Evolutionary conservation across 2,888 invertebrate genomes (phyloP).

Genomic region (Drosophila peninsularis): DNA sequence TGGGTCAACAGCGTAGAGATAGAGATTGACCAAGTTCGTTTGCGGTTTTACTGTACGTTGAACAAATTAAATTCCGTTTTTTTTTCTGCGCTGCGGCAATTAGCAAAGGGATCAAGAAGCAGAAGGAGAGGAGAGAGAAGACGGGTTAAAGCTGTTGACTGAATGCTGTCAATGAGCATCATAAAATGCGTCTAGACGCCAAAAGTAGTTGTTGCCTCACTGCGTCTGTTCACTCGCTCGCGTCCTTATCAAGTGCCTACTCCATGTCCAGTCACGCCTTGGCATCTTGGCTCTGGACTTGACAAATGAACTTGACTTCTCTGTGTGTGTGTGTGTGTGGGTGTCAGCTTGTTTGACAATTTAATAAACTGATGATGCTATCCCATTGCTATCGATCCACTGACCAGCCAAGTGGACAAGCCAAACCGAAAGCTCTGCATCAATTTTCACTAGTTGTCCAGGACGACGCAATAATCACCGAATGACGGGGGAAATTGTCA

Average conservation of each 20-base stretch:
- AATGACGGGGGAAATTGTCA: constrained; percentile 36
- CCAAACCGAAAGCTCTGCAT: constrained; percentile 42
- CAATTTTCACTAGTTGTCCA: constrained; percentile 73
- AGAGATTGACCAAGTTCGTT: constrained; percentile 20
- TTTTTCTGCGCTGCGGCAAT: constrained; percentile 61
- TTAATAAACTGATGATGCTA: constrained; percentile 67
- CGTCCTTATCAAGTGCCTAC: constrained; percentile 15
- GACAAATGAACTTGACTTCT: constrained; percentile 50
- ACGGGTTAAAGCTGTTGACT: neutral
- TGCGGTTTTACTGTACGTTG: constrained; percentile 12
- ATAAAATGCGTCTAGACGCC: constrained; percentile 68
- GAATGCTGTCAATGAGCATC: constrained; percentile 11
- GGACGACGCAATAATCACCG: constrained; percentile 61
- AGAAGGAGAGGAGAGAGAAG: neutral
- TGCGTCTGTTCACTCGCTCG: neutral
- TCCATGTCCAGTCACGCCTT: constrained; percentile 33
- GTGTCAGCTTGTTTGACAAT: constrained; percentile 61
- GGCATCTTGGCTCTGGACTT: constrained; percentile 37
- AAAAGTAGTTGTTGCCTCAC: constrained; percentile 6
- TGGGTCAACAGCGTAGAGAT: constrained; percentile 50
- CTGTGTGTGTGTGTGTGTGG: neutral
- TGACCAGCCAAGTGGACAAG: constrained; percentile 65
- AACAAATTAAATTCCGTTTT: constrained; percentile 58
- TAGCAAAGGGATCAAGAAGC: constrained; percentile 40
- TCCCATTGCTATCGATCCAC: constrained; percentile 26